Base-by-base conservation (phyloP, 2,113 vertebrate genomes). In the Dromaius novaehollandiae region DNA sequence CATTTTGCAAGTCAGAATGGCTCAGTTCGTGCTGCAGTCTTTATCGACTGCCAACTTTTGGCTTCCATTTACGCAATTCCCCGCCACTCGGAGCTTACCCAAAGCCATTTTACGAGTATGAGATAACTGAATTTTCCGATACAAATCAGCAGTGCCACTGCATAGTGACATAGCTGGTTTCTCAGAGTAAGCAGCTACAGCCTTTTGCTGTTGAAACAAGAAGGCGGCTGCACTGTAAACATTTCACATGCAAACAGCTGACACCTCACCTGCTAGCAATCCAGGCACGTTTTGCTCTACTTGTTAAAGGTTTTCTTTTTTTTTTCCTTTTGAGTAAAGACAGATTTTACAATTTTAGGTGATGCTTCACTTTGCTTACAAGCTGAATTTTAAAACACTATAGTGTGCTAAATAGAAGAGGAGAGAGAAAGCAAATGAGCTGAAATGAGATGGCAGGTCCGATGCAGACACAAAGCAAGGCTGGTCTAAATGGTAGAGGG, bases 1-100 rank as follows among this genome's bases (percentile, higher is more conserved):
- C 13, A 19, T 30, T 63, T 5, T 65, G 89, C 89, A 38, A 68
- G 87, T 64, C 94, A 76, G 48, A 42, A 22, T 0, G 2, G 81
- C 91, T 80, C 61, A 11, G 81, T n/a, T 10, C 11, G 70, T 77
- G 61, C 95, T 4, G 14, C 93, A 95, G 91, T 63, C 30, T 3
- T 69, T 30, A 76, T 25, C 0, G 1, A 80, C 48, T 5, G 7
- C 66, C 60, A 73, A n/a, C 71, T 91, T 93, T 30, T n/a, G 78
- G 58, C 24, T 63, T 80, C 89, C 93, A 82, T 74, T 88, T 66
- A 38, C 53, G 73, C 91, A 86, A 80, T 44, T 76, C 84, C 44
- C 26, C 63, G 6, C 38, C 8, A n/a, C 75, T 30, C 85, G 79
- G 95, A 91, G 88, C 88, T 77, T 75, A 28, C 91, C 93, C 95